Base-by-base conservation (phyloP, 23 tunicate genomes). In the Ascidia mentula region DNA sequence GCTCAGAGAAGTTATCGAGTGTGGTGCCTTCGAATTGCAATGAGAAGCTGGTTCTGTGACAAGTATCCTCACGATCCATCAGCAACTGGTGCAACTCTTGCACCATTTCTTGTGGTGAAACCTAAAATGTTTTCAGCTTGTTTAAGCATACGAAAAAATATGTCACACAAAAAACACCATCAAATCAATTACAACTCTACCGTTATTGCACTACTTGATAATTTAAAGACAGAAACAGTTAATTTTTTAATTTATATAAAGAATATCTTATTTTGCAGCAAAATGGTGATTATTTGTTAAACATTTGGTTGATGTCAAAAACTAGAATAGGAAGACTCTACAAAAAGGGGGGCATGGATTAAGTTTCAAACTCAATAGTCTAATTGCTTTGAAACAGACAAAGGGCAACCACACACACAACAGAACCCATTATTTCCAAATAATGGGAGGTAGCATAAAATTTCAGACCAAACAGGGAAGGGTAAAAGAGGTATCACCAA, bases 51-150 rank as follows among this genome's bases (percentile, higher is more conserved):
- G 99, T 95, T 46, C 99, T 60, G 69, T 95, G 99, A 40, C 99
- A 95, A 69, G 96, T 89, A 38, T 84, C 87, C 77, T 95, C 99
- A 28, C 95, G 76, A 46, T 95, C 99, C 82, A 84, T 95, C 13
- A 95, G 69, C 18, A 89, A 79, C 35, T 90, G 96, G 60, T 90
- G 99, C 36, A 95, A 72, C 59, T 95, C 99, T 42, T 95, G 95
- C n/a, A 95, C 99, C 81, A 95, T 83, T 80, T 95, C 99, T 86
- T 90, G 96, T 24, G 91, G 96, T 4, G 96, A 89, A 6, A 95
- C 96, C 96, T 95, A 61, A 32, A 18, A 18, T 46, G 22, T 46
- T 18, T 46, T 46, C 60, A 18, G 18, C n/a, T n/a, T n/a, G n/a
- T 22, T 46, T 22, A 46, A n/a, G n/a, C n/a, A n/a, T n/a, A n/a